These are phyloP conservation scores for Eupithecia exiguata DNA, from an alignment of 2,888 invertebrate genomes.

Conservation along the genomic window DNA sequence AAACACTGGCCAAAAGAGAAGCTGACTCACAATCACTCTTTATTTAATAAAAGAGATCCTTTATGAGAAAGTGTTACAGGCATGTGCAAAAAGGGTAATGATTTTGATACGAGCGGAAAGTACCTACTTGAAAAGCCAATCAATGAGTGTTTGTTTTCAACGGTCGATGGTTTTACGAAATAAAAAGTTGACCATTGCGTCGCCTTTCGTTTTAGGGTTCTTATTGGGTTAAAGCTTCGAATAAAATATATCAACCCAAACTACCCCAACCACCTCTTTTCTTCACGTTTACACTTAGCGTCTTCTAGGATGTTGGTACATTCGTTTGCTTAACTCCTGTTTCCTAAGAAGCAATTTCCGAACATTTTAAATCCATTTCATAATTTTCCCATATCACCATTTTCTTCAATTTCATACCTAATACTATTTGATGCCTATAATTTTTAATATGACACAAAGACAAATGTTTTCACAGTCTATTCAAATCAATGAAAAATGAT, in stretches of 20 bases:
- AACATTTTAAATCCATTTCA: neutral
- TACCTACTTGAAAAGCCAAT: neutral
- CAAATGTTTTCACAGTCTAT: too few relatives aligned
- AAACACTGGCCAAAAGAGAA: conserved; percentile 30
- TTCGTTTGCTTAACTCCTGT: too few relatives aligned
- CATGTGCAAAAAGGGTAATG: conserved; percentile 34
- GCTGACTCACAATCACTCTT: conserved; percentile 31
- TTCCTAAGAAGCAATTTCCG: neutral
- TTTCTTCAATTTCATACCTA: neutral
- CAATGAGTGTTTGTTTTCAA: neutral
- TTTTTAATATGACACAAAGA: too few relatives aligned
- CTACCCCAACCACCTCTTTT: neutral
- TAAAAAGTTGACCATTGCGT: neutral
- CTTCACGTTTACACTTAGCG: neutral
- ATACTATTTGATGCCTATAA: too few relatives aligned
- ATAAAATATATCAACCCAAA: neutral
- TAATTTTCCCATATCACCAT: neutral
- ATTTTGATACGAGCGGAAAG: conserved; percentile 14
- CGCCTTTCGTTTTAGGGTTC: neutral
- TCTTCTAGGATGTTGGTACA: too few relatives aligned
- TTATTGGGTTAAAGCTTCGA: neutral
- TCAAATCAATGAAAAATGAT: too few relatives aligned
- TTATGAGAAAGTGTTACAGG: conserved; percentile 24
- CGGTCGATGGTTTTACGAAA: neutral
- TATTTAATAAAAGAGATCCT: conserved; percentile 20